Evolutionary conservation across 2,888 invertebrate species (phyloP), one percentile per base, ranked within the genome.

Genomic region (Acanthosepion lycidas): DNA sequence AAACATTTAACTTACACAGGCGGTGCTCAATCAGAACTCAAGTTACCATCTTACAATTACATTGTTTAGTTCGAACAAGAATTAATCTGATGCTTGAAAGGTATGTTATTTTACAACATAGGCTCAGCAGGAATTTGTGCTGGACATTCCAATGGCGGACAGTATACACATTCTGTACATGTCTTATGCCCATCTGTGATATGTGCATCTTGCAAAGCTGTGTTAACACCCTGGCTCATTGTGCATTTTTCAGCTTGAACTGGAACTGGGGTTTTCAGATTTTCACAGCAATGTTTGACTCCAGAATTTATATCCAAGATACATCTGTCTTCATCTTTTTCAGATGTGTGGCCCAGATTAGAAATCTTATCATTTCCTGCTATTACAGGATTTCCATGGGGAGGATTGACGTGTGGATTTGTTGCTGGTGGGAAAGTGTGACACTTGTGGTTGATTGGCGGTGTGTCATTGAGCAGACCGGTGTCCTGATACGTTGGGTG

Each of bases 381-480:
- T n/a, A n/a, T 23, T 78, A 33, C n/a, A 8, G n/a, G 18, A 78
- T 78, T n/a, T 78, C n/a, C 9, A 78, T n/a, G n/a, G 78, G 78
- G n/a, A 78, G 78, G 78, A 12, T 78, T 33, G n/a, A 78, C 23
- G 18, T 78, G 15, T 78, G 78, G 78, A n/a, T 78, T 33, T 78
- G n/a, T 18, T 12, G n/a, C n/a, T 78, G 78, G 78, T 33, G n/a
- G n/a, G 78, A 78, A 78, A 78, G n/a, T 78, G 78, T 78, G 78
- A 78, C n/a, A 9, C 78, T 78, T 78, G n/a, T 78, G n/a, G 78
- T 78, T 78, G 78, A 78, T 78, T 78, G 78, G 78, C n/a, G 78
- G 78, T 78, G 78, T 78, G 78, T 78, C 78, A 78, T 78, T 78
- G n/a, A n/a, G 78, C 78, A n/a, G 5, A n/a, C 78, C 9, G 78